A percentile compares a stretch with the other conserved stretches of the same genome.
These are phyloP conservation scores for Malacoraja senta DNA, from an alignment of 2,797 vertebrate genomes.

Conservation along the genomic window DNA sequence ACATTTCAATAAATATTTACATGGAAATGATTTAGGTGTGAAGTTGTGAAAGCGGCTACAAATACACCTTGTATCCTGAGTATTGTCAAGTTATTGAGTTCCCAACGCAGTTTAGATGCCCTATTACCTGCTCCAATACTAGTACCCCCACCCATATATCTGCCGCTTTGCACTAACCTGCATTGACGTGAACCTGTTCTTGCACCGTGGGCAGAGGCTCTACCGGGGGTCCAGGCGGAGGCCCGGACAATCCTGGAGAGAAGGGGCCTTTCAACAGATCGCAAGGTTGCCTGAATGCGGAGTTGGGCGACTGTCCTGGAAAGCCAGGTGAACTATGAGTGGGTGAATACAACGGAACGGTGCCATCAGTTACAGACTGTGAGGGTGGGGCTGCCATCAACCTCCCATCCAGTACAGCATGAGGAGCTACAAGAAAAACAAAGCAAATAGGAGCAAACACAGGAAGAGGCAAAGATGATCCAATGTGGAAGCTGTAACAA, in stretches of 20 bases:
- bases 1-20: background rate
- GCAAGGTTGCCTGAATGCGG: conserved; percentile 8
- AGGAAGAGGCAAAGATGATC: background rate
- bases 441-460: background rate
- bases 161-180: conserved; percentile 49
- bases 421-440: conserved; percentile 57
- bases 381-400: conserved; percentile 49
- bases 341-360: conserved; percentile 64
- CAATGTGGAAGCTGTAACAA: background rate
- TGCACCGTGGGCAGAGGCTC: conserved; percentile 48
- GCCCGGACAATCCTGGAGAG: conserved; percentile 51
- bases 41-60: background rate
- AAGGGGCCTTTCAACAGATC: conserved; percentile 41
- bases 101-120: background rate
- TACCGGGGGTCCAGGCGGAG: conserved; percentile 53
- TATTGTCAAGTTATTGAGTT: background rate
- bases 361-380: conserved; percentile 44
- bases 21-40: background rate
- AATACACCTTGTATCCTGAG: background rate
- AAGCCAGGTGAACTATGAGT: conserved; percentile 48
- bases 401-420: conserved; percentile 62
- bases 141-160: background rate
- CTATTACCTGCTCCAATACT: background rate
- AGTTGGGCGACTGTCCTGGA: conserved; percentile 35
- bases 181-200: conserved; percentile 49